Conservation (phyloP, 1,140 invertebrate genomes). For the Heliconius melpomene region DNA sequence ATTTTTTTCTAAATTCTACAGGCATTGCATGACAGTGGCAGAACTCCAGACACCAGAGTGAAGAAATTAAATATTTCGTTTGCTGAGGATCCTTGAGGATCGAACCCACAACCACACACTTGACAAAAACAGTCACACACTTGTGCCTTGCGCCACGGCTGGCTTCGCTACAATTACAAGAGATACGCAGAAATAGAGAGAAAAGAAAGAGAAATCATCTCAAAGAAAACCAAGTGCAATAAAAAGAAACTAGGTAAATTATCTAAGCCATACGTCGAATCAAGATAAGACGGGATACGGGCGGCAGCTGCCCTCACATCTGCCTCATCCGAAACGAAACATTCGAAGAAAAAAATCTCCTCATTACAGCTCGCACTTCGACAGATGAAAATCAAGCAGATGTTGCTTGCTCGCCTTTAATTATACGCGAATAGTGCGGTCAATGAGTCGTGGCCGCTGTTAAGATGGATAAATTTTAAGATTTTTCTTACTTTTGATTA, state of each 20-base stretch:
- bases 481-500: too few relatives aligned
- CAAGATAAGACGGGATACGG: conserved; percentile 64
- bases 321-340: conserved; percentile 52
- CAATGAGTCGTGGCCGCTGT: too few relatives aligned
- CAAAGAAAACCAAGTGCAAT: conserved; percentile 16
- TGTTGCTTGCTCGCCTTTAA: conserved; percentile 33
- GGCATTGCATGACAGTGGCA: too few relatives aligned
- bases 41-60: too few relatives aligned
- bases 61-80: too few relatives aligned
- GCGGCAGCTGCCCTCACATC: conserved; percentile 70
- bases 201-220: not conserved
- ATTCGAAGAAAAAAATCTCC: conserved; percentile 42
- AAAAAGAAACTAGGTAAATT: conserved; percentile 54
- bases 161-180: not conserved
- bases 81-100: too few relatives aligned
- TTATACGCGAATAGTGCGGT: conserved; percentile 11
- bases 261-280: conserved; percentile 56
- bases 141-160: too few relatives aligned
- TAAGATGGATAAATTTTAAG: too few relatives aligned
- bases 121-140: too few relatives aligned
- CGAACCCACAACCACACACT: too few relatives aligned
- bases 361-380: conserved; percentile 41
- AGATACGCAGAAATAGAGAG: not conserved
- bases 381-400: conserved; percentile 45
- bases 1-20: too few relatives aligned